phyloP scores from a whole-genome alignment of 1,140 invertebrate genomes.

The Drosophila willistoni region DNA sequence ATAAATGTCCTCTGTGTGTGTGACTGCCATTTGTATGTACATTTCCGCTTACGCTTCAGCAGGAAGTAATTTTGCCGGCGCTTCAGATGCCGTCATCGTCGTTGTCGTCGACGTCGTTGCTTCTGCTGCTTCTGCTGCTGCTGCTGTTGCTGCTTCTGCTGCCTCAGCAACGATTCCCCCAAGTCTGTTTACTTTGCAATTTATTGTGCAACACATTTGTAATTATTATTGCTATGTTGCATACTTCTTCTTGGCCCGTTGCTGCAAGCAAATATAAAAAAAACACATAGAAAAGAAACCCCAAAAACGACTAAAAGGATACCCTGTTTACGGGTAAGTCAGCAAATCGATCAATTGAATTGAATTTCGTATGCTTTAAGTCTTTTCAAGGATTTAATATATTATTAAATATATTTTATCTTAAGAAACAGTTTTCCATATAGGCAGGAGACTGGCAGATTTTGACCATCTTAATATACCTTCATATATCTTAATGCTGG shows the following conservation, averaged over 20 bases:
- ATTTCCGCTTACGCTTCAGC: slow-evolving; percentile 77
- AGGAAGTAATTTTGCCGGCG: slow-evolving; percentile 76
- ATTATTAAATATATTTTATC: too few relatives aligned
- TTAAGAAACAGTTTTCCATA: too few relatives aligned
- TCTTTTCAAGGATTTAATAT: too few relatives aligned
- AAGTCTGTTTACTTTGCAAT: slow-evolving; percentile 79
- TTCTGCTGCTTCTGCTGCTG: slow-evolving; percentile 9
- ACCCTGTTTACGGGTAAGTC: neutral
- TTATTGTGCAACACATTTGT: slow-evolving; percentile 82
- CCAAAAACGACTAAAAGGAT: neutral
- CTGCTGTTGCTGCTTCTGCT: slow-evolving; percentile 4
- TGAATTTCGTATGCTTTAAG: too few relatives aligned
- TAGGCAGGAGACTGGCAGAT: too few relatives aligned
- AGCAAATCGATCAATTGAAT: neutral
- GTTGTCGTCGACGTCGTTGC: slow-evolving; percentile 28
- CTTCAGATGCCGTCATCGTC: slow-evolving; percentile 26
- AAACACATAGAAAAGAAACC: slow-evolving; percentile 17
- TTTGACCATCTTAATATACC: too few relatives aligned
- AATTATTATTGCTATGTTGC: slow-evolving; percentile 80
- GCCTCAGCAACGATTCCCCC: slow-evolving; percentile 27
- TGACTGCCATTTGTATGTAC: slow-evolving; percentile 73
- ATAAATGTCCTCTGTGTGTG: slow-evolving; percentile 36
- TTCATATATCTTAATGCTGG: neutral
- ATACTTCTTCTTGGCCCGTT: slow-evolving; percentile 37
- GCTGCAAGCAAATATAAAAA: slow-evolving; percentile 39